Base-by-base conservation (phyloP, 1,140 invertebrate species). In the Andrena cerasifolii region DNA sequence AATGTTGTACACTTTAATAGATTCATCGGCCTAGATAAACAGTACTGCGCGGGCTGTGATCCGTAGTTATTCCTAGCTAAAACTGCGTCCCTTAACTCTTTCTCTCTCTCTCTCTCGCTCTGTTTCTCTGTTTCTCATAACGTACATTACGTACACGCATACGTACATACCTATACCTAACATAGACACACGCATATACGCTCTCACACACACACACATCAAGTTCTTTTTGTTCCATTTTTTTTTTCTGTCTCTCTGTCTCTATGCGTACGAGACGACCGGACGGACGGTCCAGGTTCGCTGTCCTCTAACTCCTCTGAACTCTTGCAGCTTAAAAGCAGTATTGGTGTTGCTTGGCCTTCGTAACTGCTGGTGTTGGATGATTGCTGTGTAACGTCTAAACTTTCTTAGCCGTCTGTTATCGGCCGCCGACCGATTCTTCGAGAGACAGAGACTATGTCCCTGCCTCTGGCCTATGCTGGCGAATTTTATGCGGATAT, bases 301-400 rank as follows among this genome's bases (percentile, higher is more conserved):
- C 82, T 79, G 54, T 81, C 72, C 61, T 85, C 67, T 78, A 85
- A 85, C 79, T 80, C 80, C 75, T 87, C 78, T 84, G 70, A 86
- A 89, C 82, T 87, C 79, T 89, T 87, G 87, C 87, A 89, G 90
- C 87, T 91, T 90, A 80, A 76, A 61, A 88, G 84, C 86, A 89
- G 81, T 90, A 85, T 91, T 90, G 90, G 88, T 92, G 90, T 91
- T 90, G 90, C 90, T 91, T 92, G 88, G 90, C 89, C 87, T 90
- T 86, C 83, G 86, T 88, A 90, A 88, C 78, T 58, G 79, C 74
- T 84, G 79, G 66, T 85, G 73, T 88, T 84, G 80, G 82, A 88
- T 86, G 82, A 85, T 79, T 80, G 76, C 79, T 74, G 76, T 84
- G 83, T 80, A 80, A 85, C 66, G 45, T 78, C 72, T 86, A 80